Evolutionary conservation across 1,140 invertebrate genomes (phyloP), one percentile per base, ranked within the genome.

Genomic region (Aradophagus sp.): DNA sequence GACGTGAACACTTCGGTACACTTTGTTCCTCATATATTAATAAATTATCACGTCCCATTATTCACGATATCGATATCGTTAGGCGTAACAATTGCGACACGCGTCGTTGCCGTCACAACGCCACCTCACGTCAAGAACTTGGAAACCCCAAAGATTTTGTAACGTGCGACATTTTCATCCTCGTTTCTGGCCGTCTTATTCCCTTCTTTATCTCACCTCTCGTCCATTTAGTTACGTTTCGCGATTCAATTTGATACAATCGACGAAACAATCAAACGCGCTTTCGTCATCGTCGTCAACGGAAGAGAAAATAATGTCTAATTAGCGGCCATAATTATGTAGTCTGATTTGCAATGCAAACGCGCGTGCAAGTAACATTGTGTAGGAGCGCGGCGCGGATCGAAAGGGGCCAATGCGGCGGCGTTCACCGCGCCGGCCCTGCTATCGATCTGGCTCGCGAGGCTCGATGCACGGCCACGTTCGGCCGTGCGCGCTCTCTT

Each of bases 381-480:
- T 68, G 35, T 52, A 44, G 14, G 31, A 50, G 36, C 42, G 50
- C 48, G 20, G 13, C 35, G 31, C n/a, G 17, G 56, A 68, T 62
- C 48, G 56, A 69, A 69, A 69, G 48, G 42, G 62, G 56, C 56
- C 56, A 56, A 50, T 15, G 55, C 55, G 36, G 17, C 44, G 38
- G 53, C 58, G 45, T 71, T 71, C 67, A 47, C 67, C 53, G 27
- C 39, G 12, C 29, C 61, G 55, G 69, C 55, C 69, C 61, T 72
- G 42, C 71, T 68, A 73, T 73, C 71, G 71, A 73, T 73, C 71
- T 73, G 65, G 59, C 65, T 65, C 61, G 59, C 47, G 42, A 41
- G 67, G 58, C 39, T 63, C 47, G 47, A 27, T 39, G 29, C 52
- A 56, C 16, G 6, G 10, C 27, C 27, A 10, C 5, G n/a, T n/a